phyloP scores from a whole-genome alignment of 2,113 vertebrate genomes.

The Blennius ocellaris region DNA sequence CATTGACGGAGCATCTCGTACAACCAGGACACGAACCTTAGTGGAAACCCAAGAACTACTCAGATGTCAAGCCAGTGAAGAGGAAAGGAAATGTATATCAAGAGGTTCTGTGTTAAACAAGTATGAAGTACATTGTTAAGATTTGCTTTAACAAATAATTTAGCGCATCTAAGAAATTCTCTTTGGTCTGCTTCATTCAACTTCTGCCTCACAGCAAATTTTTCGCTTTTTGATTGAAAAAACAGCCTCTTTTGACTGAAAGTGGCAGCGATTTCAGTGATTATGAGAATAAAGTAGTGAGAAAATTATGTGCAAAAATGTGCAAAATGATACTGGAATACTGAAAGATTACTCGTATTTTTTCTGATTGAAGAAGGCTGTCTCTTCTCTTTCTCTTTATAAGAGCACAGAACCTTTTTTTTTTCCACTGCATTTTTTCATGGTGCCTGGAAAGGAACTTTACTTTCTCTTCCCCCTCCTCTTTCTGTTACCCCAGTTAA shows the following conservation, averaged over 20 bases:
- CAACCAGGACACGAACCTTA: conserved; percentile 29
- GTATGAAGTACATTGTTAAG: conserved; percentile 12
- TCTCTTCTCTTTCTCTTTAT: not conserved
- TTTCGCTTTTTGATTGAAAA: too few species aligned
- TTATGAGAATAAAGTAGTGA: too few species aligned
- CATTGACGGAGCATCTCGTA: conserved; percentile 48
- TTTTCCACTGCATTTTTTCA: not conserved
- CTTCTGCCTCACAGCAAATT: too few species aligned
- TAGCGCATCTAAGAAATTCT: not conserved
- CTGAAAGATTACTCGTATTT: too few species aligned
- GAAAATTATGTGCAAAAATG: too few species aligned
- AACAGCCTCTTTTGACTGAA: too few species aligned
- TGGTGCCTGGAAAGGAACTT: not conserved
- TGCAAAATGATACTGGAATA: too few species aligned
- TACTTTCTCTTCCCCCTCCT: not conserved
- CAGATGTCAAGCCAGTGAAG: conserved; percentile 21
- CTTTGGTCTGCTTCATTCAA: too few species aligned
- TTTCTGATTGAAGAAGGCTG: too few species aligned
- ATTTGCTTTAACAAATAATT: not conserved
- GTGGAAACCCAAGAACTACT: conserved; percentile 59
- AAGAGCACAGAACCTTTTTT: not conserved
- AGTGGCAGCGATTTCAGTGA: too few species aligned
- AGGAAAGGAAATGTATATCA: not conserved
- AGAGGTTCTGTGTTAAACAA: conserved; percentile 33
- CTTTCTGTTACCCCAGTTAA: conserved; percentile 44